phyloP scores from a whole-genome alignment of 1,140 invertebrate genomes.

The Schlechtendalia chinensis region DNA sequence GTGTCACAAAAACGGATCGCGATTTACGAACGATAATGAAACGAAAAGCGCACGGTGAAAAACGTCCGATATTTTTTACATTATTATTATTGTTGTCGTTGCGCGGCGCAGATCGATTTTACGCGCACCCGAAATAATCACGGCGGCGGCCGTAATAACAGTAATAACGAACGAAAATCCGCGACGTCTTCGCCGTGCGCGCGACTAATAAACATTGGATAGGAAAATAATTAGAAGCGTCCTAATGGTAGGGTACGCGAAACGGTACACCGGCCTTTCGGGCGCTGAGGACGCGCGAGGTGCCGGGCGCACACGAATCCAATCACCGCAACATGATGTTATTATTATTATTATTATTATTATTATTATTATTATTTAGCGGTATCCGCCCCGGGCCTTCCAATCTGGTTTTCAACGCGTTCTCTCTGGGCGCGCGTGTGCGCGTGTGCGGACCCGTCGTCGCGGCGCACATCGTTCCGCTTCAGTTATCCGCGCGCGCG shows the following conservation, averaged over 20 bases:
- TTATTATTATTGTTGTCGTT: not conserved
- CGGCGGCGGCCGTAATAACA: not conserved
- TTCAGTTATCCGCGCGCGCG: not conserved
- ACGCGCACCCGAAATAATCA: not conserved
- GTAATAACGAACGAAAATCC: not conserved
- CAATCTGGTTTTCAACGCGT: constrained; percentile 48
- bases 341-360: constrained; percentile 44
- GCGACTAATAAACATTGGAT: constrained; percentile 27
- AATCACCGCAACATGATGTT: constrained; percentile 48
- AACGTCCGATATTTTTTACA: not conserved
- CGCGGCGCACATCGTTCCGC: not conserved
- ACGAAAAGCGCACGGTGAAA: too few relatives aligned
- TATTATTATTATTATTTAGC: constrained; percentile 42
- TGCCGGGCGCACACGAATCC: constrained; percentile 18
- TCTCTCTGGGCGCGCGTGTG: too few relatives aligned
- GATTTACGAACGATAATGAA: too few relatives aligned
- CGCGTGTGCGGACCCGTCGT: not conserved
- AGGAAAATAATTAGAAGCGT: constrained; percentile 44
- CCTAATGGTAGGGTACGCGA: constrained; percentile 39
- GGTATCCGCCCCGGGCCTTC: constrained; percentile 26
- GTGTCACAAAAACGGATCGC: too few relatives aligned
- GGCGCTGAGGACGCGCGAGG: constrained; percentile 11
- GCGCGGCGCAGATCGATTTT: not conserved
- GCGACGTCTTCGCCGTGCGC: constrained; percentile 2
- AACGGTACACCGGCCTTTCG: constrained; percentile 36